phyloP scores from a whole-genome alignment of 2,113 vertebrate species.

The Origma solitaria region DNA sequence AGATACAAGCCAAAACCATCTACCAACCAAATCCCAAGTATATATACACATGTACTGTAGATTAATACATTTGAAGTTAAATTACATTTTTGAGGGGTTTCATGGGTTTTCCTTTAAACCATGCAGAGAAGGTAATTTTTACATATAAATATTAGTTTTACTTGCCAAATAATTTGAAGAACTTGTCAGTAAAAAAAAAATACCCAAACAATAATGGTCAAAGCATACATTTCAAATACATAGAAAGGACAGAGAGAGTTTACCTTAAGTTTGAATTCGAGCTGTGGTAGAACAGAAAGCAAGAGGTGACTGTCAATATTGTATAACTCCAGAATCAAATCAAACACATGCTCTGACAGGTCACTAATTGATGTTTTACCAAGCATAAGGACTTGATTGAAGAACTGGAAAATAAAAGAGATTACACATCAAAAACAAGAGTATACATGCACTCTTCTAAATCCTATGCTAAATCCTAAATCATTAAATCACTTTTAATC shows the following conservation, averaged over 20 bases:
- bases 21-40: not conserved
- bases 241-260: not conserved
- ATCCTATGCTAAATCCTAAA: not conserved
- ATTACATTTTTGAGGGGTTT: not conserved
- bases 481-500: not conserved
- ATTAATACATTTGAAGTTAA: not conserved
- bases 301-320: constrained; percentile 98
- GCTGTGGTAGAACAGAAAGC: constrained; percentile 96
- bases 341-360: constrained; percentile 96
- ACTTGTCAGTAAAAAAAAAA: not conserved
- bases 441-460: not conserved
- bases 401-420: constrained; percentile 80
- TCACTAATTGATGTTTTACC: constrained; percentile 98
- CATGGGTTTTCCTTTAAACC: not conserved
- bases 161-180: not conserved
- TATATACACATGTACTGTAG: rapidly evolving
- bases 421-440: not conserved
- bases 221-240: not conserved
- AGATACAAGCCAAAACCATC: not conserved
- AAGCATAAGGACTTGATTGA: constrained; percentile 99
- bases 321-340: constrained; percentile 97
- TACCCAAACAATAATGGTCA: not conserved
- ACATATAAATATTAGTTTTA: not conserved
- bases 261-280: constrained; percentile 99
- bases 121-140: not conserved